A percentile compares a stretch with the other conserved stretches of the same genome.
Evolutionary conservation across 2,888 invertebrate species (phyloP).

Genomic region (Helleia helle): DNA sequence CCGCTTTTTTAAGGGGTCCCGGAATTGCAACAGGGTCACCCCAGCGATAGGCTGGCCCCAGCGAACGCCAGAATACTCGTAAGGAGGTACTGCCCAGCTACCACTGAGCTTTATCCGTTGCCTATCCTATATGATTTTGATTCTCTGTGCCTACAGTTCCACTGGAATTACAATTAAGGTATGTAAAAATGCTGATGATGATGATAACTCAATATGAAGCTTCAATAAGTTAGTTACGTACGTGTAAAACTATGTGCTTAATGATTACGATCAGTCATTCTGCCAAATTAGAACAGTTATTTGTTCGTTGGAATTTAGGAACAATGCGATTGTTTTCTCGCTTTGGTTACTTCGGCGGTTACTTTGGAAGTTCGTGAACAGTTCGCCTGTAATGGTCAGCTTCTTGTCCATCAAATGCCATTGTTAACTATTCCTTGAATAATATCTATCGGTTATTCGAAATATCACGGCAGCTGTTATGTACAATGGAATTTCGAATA

Average conservation of each 20-base stretch:
- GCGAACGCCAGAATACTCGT: too few species aligned
- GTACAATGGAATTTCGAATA: neutral
- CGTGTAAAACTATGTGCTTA: constrained; percentile 24
- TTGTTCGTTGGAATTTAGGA: constrained; percentile 29
- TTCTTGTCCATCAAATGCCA: constrained; percentile 58
- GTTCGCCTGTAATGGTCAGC: constrained; percentile 48
- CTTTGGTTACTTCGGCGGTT: constrained; percentile 31
- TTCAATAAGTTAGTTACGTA: too few species aligned
- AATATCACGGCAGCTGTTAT: neutral
- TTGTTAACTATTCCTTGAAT: constrained; percentile 33
- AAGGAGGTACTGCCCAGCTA: too few species aligned
- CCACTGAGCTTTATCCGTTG: too few species aligned
- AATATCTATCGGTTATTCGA: constrained; percentile 29
- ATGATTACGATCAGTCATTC: constrained; percentile 45
- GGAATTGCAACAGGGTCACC: too few species aligned
- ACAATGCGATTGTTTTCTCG: constrained; percentile 38
- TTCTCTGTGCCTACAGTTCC: too few species aligned
- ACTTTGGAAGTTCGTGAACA: constrained; percentile 40
- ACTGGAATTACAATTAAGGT: too few species aligned
- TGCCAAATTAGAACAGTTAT: constrained; percentile 43
- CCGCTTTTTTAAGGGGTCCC: too few species aligned
- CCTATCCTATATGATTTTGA: too few species aligned
- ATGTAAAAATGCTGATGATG: too few species aligned
- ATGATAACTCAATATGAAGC: too few species aligned
- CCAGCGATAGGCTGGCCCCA: too few species aligned